These are phyloP conservation scores for Ptilonorhynchus violaceus DNA, from an alignment of 2,113 vertebrate genomes.

Conservation along the genomic window DNA sequence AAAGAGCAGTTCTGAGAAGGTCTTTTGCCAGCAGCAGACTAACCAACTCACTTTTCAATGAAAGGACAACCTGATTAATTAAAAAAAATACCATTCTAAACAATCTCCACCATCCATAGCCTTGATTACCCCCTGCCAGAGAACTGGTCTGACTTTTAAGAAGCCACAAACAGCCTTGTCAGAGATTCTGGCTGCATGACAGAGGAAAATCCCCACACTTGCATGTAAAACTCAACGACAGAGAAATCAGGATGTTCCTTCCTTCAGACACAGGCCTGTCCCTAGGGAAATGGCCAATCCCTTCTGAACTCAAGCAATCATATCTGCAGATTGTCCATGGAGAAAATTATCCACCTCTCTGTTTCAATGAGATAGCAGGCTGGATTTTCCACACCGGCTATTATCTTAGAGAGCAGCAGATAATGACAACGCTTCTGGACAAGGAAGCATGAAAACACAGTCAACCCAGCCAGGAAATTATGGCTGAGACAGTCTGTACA, in stretches of 20 bases:
- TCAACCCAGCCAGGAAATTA: conserved; percentile 57
- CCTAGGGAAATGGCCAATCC: neutral
- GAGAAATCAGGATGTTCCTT: neutral
- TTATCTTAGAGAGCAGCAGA: conserved; percentile 56
- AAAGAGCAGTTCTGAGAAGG: neutral
- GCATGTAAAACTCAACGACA: neutral
- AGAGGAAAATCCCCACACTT: neutral
- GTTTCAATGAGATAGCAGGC: conserved; percentile 47
- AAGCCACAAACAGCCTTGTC: neutral
- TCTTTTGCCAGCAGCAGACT: neutral
- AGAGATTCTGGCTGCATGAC: neutral
- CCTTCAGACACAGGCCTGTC: neutral
- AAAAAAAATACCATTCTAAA: neutral
- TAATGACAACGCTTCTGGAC: conserved; percentile 59
- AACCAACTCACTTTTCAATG: neutral
- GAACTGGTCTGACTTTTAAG: neutral
- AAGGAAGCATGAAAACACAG: conserved; percentile 18
- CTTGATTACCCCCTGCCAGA: neutral
- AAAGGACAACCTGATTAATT: neutral
- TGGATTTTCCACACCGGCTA: conserved; percentile 58
- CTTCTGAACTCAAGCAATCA: conserved; percentile 9
- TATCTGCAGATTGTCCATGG: conserved; percentile 36
- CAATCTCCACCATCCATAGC: neutral
- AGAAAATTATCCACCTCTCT: conserved; percentile 53
- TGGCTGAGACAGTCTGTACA: conserved; percentile 41